A percentile compares a stretch with the other conserved stretches of the same genome.
These are phyloP conservation scores for Ceratosolen fusciceps DNA, from an alignment of 1,140 invertebrate genomes.

Conservation along the genomic window DNA sequence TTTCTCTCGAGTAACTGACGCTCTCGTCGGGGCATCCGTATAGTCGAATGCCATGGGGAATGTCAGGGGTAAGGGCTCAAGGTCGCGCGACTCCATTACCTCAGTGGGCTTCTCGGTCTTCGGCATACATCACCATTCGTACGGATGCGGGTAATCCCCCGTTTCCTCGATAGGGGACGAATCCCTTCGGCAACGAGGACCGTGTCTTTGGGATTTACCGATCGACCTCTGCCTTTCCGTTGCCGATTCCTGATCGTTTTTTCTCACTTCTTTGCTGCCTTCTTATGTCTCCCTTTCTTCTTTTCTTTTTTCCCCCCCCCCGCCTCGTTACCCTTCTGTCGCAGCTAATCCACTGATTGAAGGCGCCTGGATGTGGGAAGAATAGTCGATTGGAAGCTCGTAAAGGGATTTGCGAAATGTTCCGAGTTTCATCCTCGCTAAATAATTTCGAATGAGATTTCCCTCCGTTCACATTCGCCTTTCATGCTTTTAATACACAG, in stretches of 20 bases:
- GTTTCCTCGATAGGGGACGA: background rate
- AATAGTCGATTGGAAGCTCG: background rate
- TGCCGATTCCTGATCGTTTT: constrained; percentile 10
- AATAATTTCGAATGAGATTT: background rate
- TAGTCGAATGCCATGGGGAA: constrained; percentile 3
- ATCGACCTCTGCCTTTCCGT: background rate
- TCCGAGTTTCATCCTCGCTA: too few relatives aligned
- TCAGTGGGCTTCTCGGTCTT: background rate
- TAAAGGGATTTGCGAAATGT: background rate
- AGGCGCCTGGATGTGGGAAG: background rate
- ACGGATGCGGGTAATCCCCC: constrained; percentile 31
- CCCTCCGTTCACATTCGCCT: background rate
- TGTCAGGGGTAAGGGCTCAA: background rate
- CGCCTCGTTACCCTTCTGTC: background rate
- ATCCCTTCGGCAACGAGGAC: background rate
- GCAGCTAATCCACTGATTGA: background rate
- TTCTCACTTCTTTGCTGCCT: background rate
- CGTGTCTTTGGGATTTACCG: constrained; percentile 15
- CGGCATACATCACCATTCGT: constrained; percentile 28
- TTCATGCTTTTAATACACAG: background rate
- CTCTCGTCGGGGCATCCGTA: background rate
- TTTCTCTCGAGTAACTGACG: background rate
- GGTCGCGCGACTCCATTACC: constrained; percentile 30
- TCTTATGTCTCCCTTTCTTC: background rate
- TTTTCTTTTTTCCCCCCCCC: too few relatives aligned